A percentile compares a stretch with the other conserved stretches of the same genome.
These are phyloP conservation scores for Hoplias malabaricus DNA, from an alignment of 2,113 vertebrate genomes.

Conservation along the genomic window DNA sequence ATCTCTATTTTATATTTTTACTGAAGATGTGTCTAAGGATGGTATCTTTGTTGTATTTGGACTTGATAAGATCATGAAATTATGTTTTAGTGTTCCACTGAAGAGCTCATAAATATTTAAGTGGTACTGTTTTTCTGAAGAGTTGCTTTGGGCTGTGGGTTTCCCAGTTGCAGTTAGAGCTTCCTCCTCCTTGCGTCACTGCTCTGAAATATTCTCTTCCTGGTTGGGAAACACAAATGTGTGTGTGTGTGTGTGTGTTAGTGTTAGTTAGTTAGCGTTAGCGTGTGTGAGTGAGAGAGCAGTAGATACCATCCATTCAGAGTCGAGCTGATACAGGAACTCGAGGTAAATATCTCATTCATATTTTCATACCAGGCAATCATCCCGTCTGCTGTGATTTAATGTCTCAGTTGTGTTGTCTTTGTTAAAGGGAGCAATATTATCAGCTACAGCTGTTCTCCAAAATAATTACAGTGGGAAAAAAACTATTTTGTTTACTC, in stretches of 20 bases:
- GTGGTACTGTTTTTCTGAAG: neutral
- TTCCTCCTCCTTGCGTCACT: constrained; percentile 8
- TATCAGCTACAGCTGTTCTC: too few species aligned
- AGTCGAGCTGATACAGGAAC: neutral
- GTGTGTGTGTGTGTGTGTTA: neutral
- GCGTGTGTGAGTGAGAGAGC: neutral
- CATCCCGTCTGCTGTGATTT: too few species aligned
- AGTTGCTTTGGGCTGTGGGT: neutral
- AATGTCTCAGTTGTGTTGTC: neutral
- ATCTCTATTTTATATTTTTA: too few species aligned
- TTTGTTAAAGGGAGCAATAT: too few species aligned
- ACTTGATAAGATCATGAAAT: too few species aligned
- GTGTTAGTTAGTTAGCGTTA: neutral
- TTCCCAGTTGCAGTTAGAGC: neutral
- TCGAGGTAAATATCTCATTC: constrained; percentile 3
- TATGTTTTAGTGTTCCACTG: neutral
- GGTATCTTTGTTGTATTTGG: too few species aligned
- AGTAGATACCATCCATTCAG: too few species aligned
- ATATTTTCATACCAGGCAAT: neutral
- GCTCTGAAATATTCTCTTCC: constrained; percentile 30
- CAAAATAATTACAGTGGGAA: too few species aligned
- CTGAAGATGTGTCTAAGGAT: too few species aligned
- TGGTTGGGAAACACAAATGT: constrained; percentile 21
- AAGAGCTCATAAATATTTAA: neutral
- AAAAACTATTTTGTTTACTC: too few species aligned